Evolutionary conservation across 2,797 vertebrate species (phyloP).

Genomic region (Gambusia yucatana): DNA sequence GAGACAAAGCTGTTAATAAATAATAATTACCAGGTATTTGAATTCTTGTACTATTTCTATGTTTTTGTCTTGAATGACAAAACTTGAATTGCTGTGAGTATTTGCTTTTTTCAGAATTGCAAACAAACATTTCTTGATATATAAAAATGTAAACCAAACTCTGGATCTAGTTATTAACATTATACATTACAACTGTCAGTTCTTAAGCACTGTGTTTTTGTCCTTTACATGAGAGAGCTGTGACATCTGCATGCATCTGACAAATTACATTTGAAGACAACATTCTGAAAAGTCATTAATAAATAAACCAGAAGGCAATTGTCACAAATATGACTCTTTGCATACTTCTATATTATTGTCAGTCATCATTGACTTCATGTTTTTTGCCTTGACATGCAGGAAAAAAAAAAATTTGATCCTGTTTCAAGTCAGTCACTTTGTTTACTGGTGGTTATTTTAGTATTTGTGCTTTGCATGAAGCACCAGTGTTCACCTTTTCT

Average conservation of each 20-base stretch:
- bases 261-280: not conserved
- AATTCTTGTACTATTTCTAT: not conserved
- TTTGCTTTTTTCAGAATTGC: not conserved
- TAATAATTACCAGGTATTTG: not conserved
- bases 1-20: not conserved
- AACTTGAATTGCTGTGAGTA: not conserved
- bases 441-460: constrained; percentile 65
- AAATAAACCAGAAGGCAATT: not conserved
- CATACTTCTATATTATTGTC: not conserved
- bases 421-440: constrained; percentile 48
- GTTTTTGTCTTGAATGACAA: not conserved
- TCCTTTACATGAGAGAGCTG: not conserved
- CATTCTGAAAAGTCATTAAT: not conserved
- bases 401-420: constrained; percentile 43
- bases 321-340: not conserved
- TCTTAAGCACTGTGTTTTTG: not conserved
- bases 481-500: constrained; percentile 71
- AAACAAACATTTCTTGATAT: not conserved
- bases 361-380: not conserved
- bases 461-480: constrained; percentile 47
- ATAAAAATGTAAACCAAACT: not conserved
- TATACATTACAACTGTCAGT: not conserved
- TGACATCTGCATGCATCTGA: not conserved
- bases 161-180: not conserved
- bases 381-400: not conserved